phyloP scores from a whole-genome alignment of 2,113 vertebrate genomes.

The Puffinus mauretanicus region DNA sequence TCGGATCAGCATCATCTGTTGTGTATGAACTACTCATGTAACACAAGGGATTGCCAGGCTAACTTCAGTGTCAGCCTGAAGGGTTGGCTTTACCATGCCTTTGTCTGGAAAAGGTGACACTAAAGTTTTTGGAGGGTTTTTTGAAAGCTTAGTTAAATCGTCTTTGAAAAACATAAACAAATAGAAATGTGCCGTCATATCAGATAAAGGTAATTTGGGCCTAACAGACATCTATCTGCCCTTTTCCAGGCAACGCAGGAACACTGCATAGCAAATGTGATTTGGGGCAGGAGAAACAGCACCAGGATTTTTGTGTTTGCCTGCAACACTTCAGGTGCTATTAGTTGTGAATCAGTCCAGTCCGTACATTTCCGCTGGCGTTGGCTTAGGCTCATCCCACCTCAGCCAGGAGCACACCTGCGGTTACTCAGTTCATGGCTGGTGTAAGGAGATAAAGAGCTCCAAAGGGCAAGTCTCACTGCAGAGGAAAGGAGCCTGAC shows the following conservation, averaged over 20 bases:
- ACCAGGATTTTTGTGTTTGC: neutral
- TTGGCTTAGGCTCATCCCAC: neutral
- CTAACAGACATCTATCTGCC: neutral
- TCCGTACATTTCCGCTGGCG: neutral
- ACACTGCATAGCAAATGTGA: neutral
- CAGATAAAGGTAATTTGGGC: neutral
- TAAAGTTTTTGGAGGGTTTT: neutral
- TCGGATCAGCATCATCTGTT: constrained; percentile 22
- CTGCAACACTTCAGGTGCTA: neutral
- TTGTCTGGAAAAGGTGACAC: neutral
- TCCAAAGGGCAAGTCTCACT: neutral
- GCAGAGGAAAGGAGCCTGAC: neutral
- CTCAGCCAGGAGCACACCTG: neutral
- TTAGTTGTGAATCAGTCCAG: neutral
- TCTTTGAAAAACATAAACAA: neutral
- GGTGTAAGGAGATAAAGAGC: neutral
- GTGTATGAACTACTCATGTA: neutral
- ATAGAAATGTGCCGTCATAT: neutral
- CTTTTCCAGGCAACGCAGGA: neutral
- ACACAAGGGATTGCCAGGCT: neutral
- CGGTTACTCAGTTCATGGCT: neutral
- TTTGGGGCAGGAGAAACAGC: neutral
- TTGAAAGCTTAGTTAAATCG: neutral
- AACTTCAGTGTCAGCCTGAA: neutral
- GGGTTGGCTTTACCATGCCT: neutral